Base-by-base conservation (phyloP, 2,797 vertebrate genomes). In the Liparis tanakae region DNA sequence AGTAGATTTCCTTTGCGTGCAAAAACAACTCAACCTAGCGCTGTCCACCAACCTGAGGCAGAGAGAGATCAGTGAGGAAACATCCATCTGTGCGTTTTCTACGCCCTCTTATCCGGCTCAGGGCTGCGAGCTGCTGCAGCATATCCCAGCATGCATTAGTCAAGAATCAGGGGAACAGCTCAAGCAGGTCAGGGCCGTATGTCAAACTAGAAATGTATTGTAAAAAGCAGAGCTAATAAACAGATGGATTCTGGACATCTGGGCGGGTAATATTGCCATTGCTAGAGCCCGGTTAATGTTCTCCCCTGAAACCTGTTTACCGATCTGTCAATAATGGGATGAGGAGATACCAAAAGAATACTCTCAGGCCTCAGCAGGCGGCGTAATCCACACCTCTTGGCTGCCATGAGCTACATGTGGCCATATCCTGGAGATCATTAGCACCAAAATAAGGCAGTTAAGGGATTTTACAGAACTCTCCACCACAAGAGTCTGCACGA, bases 1-100 rank as follows among this genome's bases (percentile, higher is more conserved):
- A 94, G 92, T 94, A 93, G 92, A 93, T 93, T 93, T 93, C 87
- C 85, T 91, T 87, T 83, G 93, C 94, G 93, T 83, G 88, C 91
- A 93, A 93, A 89, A 84, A 80, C 65, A 84, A 84, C 80, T 80
- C 82, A 87, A 85, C 82, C 76, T 71, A 74, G 66, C 71, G 79
- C 88, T 59, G 84, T 90, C 86, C 87, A 86, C 81, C 77, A 78
- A 88, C 93, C 93, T 93, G 94, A 94, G 93, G 87, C 90, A 86
- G 84, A 90, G 86, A 84, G 84, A 86, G 79, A 88, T 78, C 43
- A 53, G 53, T 59, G 76, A 62, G 70, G 64, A 82, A 84, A 78
- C 64, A 61, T 82, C 72, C 71, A 71, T 70, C 72, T 57, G 60
- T 79, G 74, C 50, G n/a, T 61, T 78, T 76, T 68, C 37, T 60